A percentile compares a stretch with the other conserved stretches of the same genome.
phyloP scores from a whole-genome alignment of 1,140 invertebrate species.

The Hestina assimilis region DNA sequence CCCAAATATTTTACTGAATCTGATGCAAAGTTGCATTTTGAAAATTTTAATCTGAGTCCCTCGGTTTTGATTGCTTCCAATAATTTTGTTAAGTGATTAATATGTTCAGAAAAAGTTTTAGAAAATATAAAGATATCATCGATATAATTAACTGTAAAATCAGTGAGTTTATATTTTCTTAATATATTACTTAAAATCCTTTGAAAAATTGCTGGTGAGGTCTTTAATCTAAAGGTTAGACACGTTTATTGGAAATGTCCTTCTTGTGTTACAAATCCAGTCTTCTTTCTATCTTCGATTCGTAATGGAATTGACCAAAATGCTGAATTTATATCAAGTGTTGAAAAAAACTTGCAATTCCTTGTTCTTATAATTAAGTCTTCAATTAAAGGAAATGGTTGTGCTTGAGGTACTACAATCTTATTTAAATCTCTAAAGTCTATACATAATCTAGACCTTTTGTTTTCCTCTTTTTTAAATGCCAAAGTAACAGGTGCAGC shows the following conservation, averaged over 20 bases:
- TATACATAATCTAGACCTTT: neutral
- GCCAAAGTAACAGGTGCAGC: slow-evolving; percentile 1
- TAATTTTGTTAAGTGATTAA: neutral
- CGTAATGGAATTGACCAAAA: slow-evolving; percentile 2
- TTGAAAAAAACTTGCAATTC: slow-evolving; percentile 1
- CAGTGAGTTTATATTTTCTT: slow-evolving; percentile 1
- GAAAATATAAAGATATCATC: slow-evolving; percentile 1
- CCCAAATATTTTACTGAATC: slow-evolving; percentile 48
- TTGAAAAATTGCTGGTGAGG: slow-evolving; percentile 2
- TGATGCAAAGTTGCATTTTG: slow-evolving; percentile 48
- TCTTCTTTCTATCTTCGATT: slow-evolving; percentile 1
- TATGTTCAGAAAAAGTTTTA: slow-evolving; percentile 1
- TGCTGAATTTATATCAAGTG: neutral
- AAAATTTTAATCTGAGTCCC: slow-evolving; percentile 51
- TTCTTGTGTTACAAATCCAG: neutral
- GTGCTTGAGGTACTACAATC: slow-evolving; percentile 1
- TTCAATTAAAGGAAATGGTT: slow-evolving; percentile 7
- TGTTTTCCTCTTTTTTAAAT: slow-evolving; percentile 3
- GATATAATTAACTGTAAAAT: slow-evolving; percentile 3
- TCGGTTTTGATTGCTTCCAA: slow-evolving; percentile 24
- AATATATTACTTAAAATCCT: slow-evolving; percentile 7
- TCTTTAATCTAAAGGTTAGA: slow-evolving; percentile 3
- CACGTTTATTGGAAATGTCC: slow-evolving; percentile 1
- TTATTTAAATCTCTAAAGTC: slow-evolving; percentile 7
- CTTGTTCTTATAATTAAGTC: neutral